Percentiles rank a stretch among this genome's conserved stretches.
Conservation (phyloP, 2,888 invertebrate species). For the Pimpla rufipes region DNA sequence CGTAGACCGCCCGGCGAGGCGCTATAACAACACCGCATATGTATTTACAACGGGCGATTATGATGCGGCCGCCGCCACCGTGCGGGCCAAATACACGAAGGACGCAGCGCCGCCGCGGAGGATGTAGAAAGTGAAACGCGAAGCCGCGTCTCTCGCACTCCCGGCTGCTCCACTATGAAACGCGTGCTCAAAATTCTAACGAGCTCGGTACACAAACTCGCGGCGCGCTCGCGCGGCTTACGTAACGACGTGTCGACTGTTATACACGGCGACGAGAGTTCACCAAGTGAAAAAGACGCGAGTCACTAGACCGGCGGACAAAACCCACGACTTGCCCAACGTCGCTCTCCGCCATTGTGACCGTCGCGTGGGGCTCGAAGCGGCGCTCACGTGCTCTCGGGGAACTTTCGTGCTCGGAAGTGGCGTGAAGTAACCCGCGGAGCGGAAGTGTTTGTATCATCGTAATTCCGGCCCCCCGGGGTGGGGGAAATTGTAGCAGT, state of each 20-base stretch:
- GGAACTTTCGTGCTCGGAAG: constrained; percentile 41
- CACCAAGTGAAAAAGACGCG: constrained; percentile 26
- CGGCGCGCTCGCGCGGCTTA: constrained; percentile 26
- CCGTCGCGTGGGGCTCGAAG: background rate
- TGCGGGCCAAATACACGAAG: constrained; percentile 46
- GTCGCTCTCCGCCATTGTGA: constrained; percentile 9
- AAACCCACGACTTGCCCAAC: constrained; percentile 37
- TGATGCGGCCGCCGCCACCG: background rate
- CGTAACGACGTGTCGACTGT: constrained; percentile 47
- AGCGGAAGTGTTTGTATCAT: constrained; percentile 53
- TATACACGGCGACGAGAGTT: constrained; percentile 10
- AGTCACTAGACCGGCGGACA: constrained; percentile 32
- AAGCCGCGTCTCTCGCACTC: constrained; percentile 21
- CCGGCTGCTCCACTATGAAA: constrained; percentile 29
- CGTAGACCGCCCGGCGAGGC: background rate
- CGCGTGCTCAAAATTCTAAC: constrained; percentile 69
- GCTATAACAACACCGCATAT: background rate
- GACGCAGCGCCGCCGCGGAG: constrained; percentile 51
- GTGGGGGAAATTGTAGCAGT: background rate
- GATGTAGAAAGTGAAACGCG: constrained; percentile 69
- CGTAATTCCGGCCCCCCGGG: background rate
- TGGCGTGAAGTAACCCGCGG: constrained; percentile 47
- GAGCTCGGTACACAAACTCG: constrained; percentile 54
- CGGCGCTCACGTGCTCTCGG: constrained; percentile 24
- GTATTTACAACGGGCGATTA: background rate